Conservation (phyloP, 2,113 vertebrate genomes). For the Mormoops blainvillei region DNA sequence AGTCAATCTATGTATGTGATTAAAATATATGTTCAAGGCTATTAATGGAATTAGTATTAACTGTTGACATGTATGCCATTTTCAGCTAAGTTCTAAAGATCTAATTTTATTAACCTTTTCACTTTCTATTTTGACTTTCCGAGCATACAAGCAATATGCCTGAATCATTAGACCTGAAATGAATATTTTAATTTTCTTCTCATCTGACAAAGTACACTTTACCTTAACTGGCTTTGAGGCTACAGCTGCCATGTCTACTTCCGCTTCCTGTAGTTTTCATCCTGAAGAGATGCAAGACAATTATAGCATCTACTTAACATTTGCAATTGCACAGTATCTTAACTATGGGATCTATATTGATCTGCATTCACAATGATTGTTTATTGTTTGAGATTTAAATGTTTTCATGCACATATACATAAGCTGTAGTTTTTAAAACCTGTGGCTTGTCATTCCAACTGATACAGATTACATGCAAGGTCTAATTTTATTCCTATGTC, state of each 20-base stretch:
- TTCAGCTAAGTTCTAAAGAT: background rate
- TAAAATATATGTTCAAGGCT: slow-evolving; percentile 67
- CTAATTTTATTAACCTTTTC: background rate
- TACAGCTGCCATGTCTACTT: background rate
- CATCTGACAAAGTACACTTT: background rate
- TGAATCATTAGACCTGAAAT: background rate
- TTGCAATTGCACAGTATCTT: slow-evolving; percentile 23
- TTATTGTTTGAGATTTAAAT: slow-evolving; percentile 23
- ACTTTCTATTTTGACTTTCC: background rate
- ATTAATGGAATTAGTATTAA: slow-evolving; percentile 67
- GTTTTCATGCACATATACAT: background rate
- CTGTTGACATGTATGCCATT: background rate
- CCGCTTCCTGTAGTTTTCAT: background rate
- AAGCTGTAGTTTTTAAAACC: background rate
- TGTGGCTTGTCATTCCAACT: background rate
- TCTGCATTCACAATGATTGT: background rate
- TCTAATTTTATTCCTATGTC: background rate
- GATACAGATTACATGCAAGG: background rate
- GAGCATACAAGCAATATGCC: background rate
- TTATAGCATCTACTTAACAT: background rate
- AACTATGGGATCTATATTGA: background rate
- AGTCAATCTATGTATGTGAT: slow-evolving; percentile 42
- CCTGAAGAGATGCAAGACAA: background rate
- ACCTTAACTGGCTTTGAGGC: background rate
- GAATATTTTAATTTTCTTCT: slow-evolving; percentile 32